Conservation (phyloP, 37 sponge, comb jelly and placozoan genomes). For the Eunapius fragilis region DNA sequence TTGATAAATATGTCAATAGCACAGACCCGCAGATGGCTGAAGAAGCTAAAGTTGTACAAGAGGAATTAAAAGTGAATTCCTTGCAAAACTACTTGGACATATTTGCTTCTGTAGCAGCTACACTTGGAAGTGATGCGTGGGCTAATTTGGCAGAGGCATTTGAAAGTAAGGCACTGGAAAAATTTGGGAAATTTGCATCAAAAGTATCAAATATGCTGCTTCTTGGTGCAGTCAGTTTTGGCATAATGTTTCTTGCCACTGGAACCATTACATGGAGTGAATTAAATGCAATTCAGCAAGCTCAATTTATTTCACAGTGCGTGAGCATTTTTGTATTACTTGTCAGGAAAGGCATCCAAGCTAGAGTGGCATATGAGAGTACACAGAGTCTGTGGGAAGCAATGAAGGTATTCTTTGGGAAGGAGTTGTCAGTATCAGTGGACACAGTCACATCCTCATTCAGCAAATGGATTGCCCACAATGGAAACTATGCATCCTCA, state of each 20-base stretch:
- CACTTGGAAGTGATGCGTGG: not conserved
- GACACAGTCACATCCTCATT: not conserved
- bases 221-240: not conserved
- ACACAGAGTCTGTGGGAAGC: not conserved
- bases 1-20: conserved; percentile 11
- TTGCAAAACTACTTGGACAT: not conserved
- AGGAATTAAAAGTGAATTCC: not conserved
- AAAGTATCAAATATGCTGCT: not conserved
- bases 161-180: not conserved
- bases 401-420: not conserved
- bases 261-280: conserved; percentile 10
- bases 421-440: not conserved
- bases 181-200: conserved; percentile 4
- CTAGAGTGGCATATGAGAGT: not conserved
- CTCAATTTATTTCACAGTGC: not conserved
- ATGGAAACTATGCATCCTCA: not conserved
- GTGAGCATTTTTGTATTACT: not conserved
- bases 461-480: not conserved
- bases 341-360: not conserved
- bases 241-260: not conserved
- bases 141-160: not conserved
- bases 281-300: conserved; percentile 1
- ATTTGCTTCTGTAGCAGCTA: not conserved
- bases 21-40: conserved; percentile 9
- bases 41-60: not conserved